Evolutionary conservation across 2,888 invertebrate species (phyloP), one percentile per base, ranked within the genome.

Genomic region (Sceliomorpha sp.): DNA sequence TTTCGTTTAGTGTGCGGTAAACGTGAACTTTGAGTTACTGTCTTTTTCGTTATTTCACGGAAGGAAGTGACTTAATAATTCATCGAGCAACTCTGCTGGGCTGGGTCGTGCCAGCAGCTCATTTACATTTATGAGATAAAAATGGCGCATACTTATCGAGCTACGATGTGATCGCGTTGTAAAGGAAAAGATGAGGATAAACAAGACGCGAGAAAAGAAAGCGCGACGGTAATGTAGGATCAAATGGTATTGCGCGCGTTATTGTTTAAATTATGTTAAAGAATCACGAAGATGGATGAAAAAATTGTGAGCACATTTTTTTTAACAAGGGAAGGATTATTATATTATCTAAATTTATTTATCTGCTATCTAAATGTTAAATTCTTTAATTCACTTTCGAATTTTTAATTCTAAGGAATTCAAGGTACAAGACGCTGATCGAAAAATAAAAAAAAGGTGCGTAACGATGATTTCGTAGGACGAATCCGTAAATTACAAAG

Each of bases 401-500:
- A n/a, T n/a, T n/a, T n/a, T n/a, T n/a, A n/a, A n/a, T n/a, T n/a
- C n/a, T n/a, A n/a, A n/a, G n/a, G n/a, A n/a, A n/a, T n/a, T n/a
- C n/a, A n/a, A n/a, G n/a, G n/a, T n/a, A n/a, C n/a, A n/a, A n/a
- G n/a, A n/a, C n/a, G n/a, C n/a, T n/a, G n/a, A n/a, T n/a, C n/a
- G n/a, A n/a, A n/a, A n/a, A n/a, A n/a, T n/a, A 69, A 72, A 56
- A 26, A 34, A 13, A 47, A 69, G 70, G 66, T 55, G 60, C 59
- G 72, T 76, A 58, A 72, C 44, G 70, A 58, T 67, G 53, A 62
- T 50, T 64, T 66, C 67, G 56, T 72, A n/a, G 50, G 63, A 68
- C 58, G 47, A 69, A 73, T 71, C 70, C 75, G 74, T 78, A 79
- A 77, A 79, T 78, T 79, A 68, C 64, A 71, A 79, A 80, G 73